Evolutionary conservation across 1,140 invertebrate species (phyloP).

Genomic region (Lepidostoma basale): DNA sequence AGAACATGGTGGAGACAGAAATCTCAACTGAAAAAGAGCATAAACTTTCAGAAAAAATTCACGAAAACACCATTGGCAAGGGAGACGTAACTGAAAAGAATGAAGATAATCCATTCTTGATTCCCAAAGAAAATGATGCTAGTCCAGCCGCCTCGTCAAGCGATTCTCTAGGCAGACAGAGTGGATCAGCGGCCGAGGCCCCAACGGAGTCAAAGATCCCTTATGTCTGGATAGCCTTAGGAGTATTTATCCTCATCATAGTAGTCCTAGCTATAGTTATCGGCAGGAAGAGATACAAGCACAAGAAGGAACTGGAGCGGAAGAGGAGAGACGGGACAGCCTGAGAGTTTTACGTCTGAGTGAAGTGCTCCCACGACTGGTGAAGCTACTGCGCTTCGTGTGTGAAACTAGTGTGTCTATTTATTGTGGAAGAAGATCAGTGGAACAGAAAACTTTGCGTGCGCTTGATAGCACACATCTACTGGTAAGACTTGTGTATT

Average conservation of each 20-base stretch:
- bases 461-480: background rate
- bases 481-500: background rate
- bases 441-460: background rate
- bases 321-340: constrained; percentile 40
- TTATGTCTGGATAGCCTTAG: constrained; percentile 41
- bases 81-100: constrained; percentile 14
- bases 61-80: background rate
- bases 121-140: constrained; percentile 34
- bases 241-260: constrained; percentile 36
- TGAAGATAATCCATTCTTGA: constrained; percentile 36
- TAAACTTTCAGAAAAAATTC: background rate
- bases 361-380: constrained; percentile 10
- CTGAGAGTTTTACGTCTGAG: constrained; percentile 38
- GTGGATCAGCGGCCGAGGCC: background rate
- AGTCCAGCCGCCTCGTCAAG: constrained; percentile 40
- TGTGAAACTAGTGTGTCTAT: background rate
- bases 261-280: constrained; percentile 36
- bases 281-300: constrained; percentile 43
- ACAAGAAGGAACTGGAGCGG: constrained; percentile 44
- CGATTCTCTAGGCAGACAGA: constrained; percentile 19
- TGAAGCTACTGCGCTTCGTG: background rate
- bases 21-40: constrained; percentile 16
- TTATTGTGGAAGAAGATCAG: background rate
- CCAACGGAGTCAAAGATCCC: constrained; percentile 18
- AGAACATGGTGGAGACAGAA: constrained; percentile 30